These are phyloP conservation scores for Gasterosteus aculeatus DNA, from an alignment of 2,113 vertebrate species.

Conservation along the genomic window DNA sequence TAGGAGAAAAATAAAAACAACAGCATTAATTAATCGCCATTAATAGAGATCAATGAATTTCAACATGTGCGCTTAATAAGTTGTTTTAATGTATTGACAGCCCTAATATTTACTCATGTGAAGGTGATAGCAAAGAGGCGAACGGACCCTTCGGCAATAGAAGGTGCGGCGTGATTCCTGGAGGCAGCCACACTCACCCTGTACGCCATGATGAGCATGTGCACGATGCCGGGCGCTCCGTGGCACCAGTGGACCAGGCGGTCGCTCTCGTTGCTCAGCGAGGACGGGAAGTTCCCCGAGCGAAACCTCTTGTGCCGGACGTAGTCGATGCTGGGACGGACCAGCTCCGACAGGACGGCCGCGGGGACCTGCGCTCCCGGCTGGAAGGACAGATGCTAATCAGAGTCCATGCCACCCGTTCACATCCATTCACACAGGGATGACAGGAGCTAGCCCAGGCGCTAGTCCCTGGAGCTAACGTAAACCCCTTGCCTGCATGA, in stretches of 20 bases:
- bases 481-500: constrained; percentile 84
- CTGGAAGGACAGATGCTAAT: constrained; percentile 68
- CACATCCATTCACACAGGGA: no score
- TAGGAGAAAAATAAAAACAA: no score
- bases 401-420: background rate
- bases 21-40: no score
- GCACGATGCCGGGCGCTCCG: constrained; percentile 91
- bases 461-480: no score
- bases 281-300: constrained; percentile 96
- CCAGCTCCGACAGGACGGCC: constrained; percentile 86
- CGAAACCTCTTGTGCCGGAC: constrained; percentile 95
- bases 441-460: no score
- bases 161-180: no score
- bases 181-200: constrained; percentile 79
- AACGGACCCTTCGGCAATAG: no score
- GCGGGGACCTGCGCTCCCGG: constrained; percentile 86
- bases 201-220: constrained; percentile 90
- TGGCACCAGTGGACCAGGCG: constrained; percentile 98
- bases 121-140: no score
- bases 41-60: no score
- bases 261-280: constrained; percentile 95
- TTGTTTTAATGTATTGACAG: no score
- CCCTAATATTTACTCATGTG: no score
- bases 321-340: constrained; percentile 96
- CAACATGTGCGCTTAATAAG: no score